These are phyloP conservation scores for Elgonia sp. DNA, from an alignment of 2,888 invertebrate genomes.

Conservation along the genomic window DNA sequence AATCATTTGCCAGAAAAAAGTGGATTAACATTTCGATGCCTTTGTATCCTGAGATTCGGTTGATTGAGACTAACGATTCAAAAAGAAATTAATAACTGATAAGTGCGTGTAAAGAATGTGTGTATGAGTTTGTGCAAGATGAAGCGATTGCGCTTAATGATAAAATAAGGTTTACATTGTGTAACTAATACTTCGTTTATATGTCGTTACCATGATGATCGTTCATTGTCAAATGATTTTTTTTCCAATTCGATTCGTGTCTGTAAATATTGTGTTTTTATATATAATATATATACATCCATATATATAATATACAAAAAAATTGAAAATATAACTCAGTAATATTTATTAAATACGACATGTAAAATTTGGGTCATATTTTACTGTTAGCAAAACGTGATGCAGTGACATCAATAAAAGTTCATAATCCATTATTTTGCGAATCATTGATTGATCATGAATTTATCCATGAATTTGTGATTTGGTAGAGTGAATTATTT, in stretches of 20 bases:
- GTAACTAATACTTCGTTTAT: slow-evolving; percentile 84
- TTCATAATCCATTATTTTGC: slow-evolving; percentile 63
- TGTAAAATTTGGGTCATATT: slow-evolving; percentile 85
- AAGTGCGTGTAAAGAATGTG: slow-evolving; percentile 13
- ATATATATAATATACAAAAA: slow-evolving; percentile 83
- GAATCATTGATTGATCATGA: slow-evolving; percentile 13
- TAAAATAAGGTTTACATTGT: slow-evolving; percentile 83
- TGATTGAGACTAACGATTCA: slow-evolving; percentile 22
- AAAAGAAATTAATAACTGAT: neutral
- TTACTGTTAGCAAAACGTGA: slow-evolving; percentile 76
- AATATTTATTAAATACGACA: slow-evolving; percentile 85
- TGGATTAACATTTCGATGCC: slow-evolving; percentile 23
- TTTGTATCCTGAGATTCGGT: slow-evolving; percentile 49
- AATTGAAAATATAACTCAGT: slow-evolving; percentile 76
- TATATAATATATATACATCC: slow-evolving; percentile 80
- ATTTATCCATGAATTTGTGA: neutral
- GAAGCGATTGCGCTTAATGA: slow-evolving; percentile 84
- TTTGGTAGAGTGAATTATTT: neutral
- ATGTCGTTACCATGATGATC: slow-evolving; percentile 75
- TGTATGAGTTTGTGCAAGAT: slow-evolving; percentile 47
- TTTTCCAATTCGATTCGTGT: slow-evolving; percentile 81
- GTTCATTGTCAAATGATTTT: slow-evolving; percentile 81
- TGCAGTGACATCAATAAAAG: slow-evolving; percentile 62
- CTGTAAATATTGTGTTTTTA: slow-evolving; percentile 85
- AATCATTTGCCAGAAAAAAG: slow-evolving; percentile 13